Evolutionary conservation across 53 echinoderm and acorn worm species (phyloP).

Genomic region (Stichopus horrens): DNA sequence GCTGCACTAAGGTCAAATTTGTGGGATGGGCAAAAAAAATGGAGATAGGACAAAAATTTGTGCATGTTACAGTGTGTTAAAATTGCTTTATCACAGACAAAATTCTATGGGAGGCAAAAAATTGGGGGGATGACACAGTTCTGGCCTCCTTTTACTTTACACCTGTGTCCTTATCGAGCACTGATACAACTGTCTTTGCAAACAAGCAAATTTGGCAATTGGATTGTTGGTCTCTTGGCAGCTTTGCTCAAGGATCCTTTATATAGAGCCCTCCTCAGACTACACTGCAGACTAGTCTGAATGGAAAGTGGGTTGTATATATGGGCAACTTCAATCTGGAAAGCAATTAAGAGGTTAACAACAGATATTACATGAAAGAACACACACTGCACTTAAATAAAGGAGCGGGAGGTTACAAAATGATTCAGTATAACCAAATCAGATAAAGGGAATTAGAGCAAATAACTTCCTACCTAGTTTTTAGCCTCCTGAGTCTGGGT

Average conservation of each 20-base stretch:
- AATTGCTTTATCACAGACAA: too few species aligned
- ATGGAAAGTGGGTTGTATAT: conserved; percentile 69
- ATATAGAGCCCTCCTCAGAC: conserved; percentile 63
- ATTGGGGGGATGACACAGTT: too few species aligned
- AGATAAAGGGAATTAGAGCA: too few species aligned
- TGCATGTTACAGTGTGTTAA: too few species aligned
- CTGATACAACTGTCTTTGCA: background rate
- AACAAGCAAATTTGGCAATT: background rate
- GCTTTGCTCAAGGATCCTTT: conserved; percentile 37
- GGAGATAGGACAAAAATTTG: too few species aligned
- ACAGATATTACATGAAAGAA: background rate
- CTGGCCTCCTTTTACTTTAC: background rate
- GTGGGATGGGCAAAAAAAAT: too few species aligned
- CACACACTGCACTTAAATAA: background rate
- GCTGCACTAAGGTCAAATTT: too few species aligned
- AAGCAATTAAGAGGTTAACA: background rate
- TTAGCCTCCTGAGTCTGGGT: too few species aligned
- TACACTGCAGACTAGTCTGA: conserved; percentile 60
- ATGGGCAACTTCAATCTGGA: conserved; percentile 71
- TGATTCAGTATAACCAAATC: too few species aligned
- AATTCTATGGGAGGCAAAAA: too few species aligned
- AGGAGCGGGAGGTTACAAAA: background rate
- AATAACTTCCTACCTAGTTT: too few species aligned
- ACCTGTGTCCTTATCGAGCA: background rate
- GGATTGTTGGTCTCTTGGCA: background rate